A percentile compares a stretch with the other conserved stretches of the same genome.
Evolutionary conservation across 2,797 vertebrate genomes (phyloP).

Genomic region (Erithacus rubecula): DNA sequence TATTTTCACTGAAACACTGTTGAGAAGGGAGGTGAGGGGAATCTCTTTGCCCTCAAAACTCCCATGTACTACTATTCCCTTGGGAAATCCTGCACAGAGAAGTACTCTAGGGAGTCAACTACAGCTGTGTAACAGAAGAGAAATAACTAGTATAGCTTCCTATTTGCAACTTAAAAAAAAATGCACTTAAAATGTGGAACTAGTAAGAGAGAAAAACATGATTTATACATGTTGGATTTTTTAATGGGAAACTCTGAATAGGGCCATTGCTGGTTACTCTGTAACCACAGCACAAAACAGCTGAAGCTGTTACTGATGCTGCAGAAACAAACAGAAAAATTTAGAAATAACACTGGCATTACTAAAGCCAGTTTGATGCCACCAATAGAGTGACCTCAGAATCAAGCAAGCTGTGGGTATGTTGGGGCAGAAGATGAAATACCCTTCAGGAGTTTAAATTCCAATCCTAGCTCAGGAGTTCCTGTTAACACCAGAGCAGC

Average conservation of each 20-base stretch:
- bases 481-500: conserved; percentile 40
- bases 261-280: background rate
- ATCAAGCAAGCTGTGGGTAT: background rate
- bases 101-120: background rate
- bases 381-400: background rate
- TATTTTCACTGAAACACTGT: background rate
- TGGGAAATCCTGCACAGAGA: background rate
- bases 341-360: background rate
- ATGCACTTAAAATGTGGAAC: background rate
- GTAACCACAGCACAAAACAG: background rate
- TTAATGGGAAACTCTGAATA: background rate
- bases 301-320: background rate
- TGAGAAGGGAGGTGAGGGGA: background rate
- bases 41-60: background rate
- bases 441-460: conserved; percentile 27
- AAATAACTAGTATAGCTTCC: background rate
- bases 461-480: background rate
- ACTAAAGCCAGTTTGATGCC: background rate
- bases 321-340: background rate
- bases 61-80: background rate
- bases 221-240: background rate
- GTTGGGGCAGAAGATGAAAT: background rate
- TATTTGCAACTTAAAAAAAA: background rate
- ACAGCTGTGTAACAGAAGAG: background rate
- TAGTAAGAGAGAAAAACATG: background rate